These are phyloP conservation scores for Genyomyrus donnyi DNA, from an alignment of 2,113 vertebrate genomes.

Conservation along the genomic window DNA sequence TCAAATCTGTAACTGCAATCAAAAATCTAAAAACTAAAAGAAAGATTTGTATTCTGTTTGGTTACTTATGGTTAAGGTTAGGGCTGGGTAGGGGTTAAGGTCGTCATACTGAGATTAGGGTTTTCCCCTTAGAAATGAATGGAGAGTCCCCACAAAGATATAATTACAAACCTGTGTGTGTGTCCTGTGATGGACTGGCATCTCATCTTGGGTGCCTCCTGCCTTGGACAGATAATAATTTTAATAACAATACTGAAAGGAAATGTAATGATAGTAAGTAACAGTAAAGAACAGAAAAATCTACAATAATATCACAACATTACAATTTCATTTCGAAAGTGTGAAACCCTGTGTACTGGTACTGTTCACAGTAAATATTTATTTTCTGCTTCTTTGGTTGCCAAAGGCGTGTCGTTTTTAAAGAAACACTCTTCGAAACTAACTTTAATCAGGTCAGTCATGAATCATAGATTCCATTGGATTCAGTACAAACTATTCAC, in stretches of 20 bases:
- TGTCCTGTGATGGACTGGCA: neutral
- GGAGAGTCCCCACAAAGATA: no score
- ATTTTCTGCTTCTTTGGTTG: neutral
- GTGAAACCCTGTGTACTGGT: neutral
- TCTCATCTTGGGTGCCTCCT: neutral
- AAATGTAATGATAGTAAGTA: neutral
- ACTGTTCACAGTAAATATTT: neutral
- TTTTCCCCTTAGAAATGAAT: no score
- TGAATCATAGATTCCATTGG: conserved; percentile 55
- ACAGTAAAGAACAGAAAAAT: neutral
- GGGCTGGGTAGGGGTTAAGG: no score
- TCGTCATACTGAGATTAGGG: no score
- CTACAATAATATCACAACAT: neutral
- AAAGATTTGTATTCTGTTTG: no score
- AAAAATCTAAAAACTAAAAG: no score
- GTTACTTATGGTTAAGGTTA: no score
- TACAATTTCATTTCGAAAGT: neutral
- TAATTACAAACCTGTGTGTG: neutral
- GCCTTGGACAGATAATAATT: neutral
- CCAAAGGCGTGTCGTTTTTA: neutral
- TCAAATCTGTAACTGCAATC: no score
- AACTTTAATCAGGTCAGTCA: conserved; percentile 59
- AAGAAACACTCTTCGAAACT: conserved; percentile 44
- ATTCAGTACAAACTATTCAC: conserved; percentile 50
- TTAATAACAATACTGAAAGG: neutral